These are phyloP conservation scores for Drosophila punjabiensis DNA, from an alignment of 1,140 invertebrate genomes.

Conservation along the genomic window DNA sequence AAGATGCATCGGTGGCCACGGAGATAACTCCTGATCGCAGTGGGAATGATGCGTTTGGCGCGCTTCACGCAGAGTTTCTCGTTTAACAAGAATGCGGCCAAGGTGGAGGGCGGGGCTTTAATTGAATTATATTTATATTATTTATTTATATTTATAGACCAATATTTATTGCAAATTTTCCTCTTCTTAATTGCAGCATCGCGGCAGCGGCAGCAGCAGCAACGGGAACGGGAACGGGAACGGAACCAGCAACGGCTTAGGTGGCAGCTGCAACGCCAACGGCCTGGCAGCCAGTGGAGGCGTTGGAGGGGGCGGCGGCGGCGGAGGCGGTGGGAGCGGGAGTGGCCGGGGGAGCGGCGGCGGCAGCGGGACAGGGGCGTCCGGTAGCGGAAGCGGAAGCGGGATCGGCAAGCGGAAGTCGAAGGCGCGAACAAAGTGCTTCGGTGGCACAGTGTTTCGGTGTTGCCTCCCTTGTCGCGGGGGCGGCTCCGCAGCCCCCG, in stretches of 20 bases:
- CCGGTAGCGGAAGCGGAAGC: constrained; percentile 29
- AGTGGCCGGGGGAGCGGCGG: constrained; percentile 32
- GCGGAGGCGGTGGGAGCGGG: constrained; percentile 19
- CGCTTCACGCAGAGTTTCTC: constrained; percentile 71
- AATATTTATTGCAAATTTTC: not conserved
- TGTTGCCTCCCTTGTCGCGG: constrained; percentile 89
- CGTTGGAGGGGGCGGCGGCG: constrained; percentile 51
- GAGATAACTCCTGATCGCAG: constrained; percentile 36
- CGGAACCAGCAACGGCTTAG: constrained; percentile 53
- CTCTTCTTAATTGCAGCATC: constrained; percentile 46
- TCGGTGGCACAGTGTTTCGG: constrained; percentile 88
- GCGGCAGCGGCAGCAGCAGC: constrained; percentile 59
- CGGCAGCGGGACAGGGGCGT: constrained; percentile 17
- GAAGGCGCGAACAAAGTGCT: constrained; percentile 78
- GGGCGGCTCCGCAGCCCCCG: constrained; percentile 87
- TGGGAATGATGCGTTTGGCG: constrained; percentile 79
- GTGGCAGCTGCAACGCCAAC: constrained; percentile 61
- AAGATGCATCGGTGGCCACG: constrained; percentile 22
- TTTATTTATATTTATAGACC: too few species aligned
- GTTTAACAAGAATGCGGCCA: constrained; percentile 72
- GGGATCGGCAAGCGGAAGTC: constrained; percentile 66
- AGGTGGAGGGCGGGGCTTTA: constrained; percentile 43
- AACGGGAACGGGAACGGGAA: constrained; percentile 40
- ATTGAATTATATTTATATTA: too few species aligned
- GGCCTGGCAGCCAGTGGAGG: constrained; percentile 69